phyloP scores from a whole-genome alignment of 2,888 invertebrate genomes.

The Latheticus oryzae region DNA sequence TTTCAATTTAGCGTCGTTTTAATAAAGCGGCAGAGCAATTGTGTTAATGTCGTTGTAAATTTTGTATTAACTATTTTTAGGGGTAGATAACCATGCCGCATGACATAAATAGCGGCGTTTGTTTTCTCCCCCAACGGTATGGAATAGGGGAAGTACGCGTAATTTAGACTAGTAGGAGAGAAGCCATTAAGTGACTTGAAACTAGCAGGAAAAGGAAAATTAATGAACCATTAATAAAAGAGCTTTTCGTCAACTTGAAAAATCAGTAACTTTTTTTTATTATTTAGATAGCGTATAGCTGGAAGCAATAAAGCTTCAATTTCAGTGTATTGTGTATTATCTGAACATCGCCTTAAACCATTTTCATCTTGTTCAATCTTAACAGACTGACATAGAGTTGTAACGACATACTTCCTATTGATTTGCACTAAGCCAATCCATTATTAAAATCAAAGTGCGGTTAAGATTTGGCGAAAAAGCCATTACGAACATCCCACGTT shows the following conservation, averaged over 20 bases:
- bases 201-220: no score
- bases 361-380: no score
- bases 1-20: no score
- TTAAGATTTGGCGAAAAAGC: constrained; percentile 46
- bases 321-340: no score
- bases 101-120: constrained; percentile 4
- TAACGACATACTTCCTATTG: constrained; percentile 21
- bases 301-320: no score
- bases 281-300: no score
- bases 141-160: constrained; percentile 2
- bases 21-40: constrained; percentile 17
- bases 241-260: no score
- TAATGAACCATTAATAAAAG: no score
- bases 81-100: constrained; percentile 5
- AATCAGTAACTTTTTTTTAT: no score
- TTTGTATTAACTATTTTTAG: constrained; percentile 22
- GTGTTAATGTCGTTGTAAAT: constrained; percentile 18
- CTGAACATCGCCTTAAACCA: no score
- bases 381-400: constrained; percentile 13
- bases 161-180: constrained; percentile 2
- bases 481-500: constrained; percentile 50
- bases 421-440: constrained; percentile 38
- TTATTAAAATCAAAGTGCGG: constrained; percentile 41
- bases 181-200: no score
- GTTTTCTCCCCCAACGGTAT: constrained; percentile 3